phyloP scores from a whole-genome alignment of 2,113 vertebrate species.

The Fulmarus glacialis region DNA sequence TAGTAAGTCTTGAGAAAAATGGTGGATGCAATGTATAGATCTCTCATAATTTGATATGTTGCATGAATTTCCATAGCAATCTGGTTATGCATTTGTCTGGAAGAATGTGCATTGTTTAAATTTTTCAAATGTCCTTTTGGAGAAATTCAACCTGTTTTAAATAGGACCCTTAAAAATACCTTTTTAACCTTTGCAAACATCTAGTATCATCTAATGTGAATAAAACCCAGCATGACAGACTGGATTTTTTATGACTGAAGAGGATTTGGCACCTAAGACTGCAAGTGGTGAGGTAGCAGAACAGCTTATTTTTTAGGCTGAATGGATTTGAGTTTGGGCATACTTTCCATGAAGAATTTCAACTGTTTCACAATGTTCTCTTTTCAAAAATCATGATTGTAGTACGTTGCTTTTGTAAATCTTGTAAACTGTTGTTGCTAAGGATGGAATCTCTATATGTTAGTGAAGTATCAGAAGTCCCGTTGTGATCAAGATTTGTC shows the following conservation, averaged over 20 bases:
- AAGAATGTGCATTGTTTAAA: rapidly evolving
- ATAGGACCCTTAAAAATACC: rapidly evolving
- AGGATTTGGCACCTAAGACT: neutral
- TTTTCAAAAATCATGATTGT: neutral
- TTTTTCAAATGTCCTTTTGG: neutral
- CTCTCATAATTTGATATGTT: neutral
- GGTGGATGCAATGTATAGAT: neutral
- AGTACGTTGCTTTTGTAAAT: rapidly evolving
- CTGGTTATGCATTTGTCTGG: neutral
- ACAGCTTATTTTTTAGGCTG: neutral
- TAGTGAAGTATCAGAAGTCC: neutral
- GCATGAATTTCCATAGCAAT: neutral
- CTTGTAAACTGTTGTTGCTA: neutral
- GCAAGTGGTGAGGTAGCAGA: neutral
- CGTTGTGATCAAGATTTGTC: neutral
- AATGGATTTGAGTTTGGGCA: neutral
- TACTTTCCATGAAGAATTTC: neutral
- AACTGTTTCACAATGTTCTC: neutral
- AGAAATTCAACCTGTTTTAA: neutral
- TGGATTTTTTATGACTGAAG: neutral
- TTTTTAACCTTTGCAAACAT: neutral
- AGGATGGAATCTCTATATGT: neutral
- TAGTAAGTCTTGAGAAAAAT: neutral
- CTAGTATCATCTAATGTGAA: neutral
- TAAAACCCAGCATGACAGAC: neutral